Percentiles rank a stretch among this genome's conserved stretches.
phyloP scores from a whole-genome alignment of 2,888 invertebrate genomes.

The Pachliopta kotzebuea region DNA sequence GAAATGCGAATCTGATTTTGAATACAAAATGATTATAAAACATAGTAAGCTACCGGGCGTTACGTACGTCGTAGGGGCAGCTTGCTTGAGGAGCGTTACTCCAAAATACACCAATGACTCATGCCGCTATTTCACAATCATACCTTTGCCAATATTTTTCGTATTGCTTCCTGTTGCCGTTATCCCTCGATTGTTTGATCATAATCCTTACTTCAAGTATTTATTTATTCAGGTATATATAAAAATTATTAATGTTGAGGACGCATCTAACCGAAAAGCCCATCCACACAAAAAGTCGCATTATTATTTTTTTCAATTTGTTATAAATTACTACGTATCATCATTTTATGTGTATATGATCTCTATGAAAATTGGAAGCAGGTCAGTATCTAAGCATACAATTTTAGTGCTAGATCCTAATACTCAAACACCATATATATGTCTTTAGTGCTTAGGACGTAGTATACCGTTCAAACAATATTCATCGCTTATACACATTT shows the following conservation, averaged over 20 bases:
- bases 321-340: too few species aligned
- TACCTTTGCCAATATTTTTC: slow-evolving; percentile 75
- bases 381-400: too few species aligned
- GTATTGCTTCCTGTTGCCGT: slow-evolving; percentile 73
- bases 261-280: not conserved
- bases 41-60: slow-evolving; percentile 5
- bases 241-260: not conserved
- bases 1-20: not conserved
- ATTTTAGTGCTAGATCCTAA: too few species aligned
- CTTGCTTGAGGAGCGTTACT: slow-evolving; percentile 38
- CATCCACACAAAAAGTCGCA: too few species aligned
- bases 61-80: slow-evolving; percentile 29
- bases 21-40: slow-evolving; percentile 12
- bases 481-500: too few species aligned
- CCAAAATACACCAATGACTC: slow-evolving; percentile 71
- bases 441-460: too few species aligned
- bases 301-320: too few species aligned
- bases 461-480: too few species aligned
- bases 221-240: not conserved
- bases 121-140: slow-evolving; percentile 68
- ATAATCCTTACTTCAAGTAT: slow-evolving; percentile 1
- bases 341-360: too few species aligned
- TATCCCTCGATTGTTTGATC: slow-evolving; percentile 30
- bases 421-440: too few species aligned
- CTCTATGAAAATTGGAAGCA: too few species aligned